Percentiles rank a stretch among this genome's conserved stretches.
phyloP scores from a whole-genome alignment of 1,140 invertebrate species.

The Cydia fagiglandana region DNA sequence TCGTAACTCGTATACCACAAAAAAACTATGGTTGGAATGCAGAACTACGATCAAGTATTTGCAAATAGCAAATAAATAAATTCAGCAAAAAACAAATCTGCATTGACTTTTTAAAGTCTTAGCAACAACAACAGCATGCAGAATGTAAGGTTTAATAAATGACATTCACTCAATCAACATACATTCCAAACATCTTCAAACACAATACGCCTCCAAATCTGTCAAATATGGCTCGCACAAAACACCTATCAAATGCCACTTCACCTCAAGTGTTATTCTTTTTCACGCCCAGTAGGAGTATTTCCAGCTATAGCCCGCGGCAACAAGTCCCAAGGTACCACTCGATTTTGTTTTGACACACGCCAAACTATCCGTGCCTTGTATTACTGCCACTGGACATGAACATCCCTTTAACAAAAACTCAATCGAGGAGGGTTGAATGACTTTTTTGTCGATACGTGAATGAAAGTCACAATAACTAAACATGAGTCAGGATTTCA shows the following conservation, averaged over 20 bases:
- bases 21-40: too few relatives aligned
- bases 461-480: conserved; percentile 50
- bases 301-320: conserved; percentile 42
- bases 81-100: too few relatives aligned
- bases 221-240: conserved; percentile 18
- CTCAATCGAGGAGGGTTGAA: conserved; percentile 48
- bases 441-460: conserved; percentile 47
- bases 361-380: conserved; percentile 54
- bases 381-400: conserved; percentile 48
- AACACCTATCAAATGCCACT: conserved; percentile 29
- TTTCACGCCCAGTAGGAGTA: conserved; percentile 50
- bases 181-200: conserved; percentile 18
- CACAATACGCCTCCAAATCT: conserved; percentile 1
- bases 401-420: conserved; percentile 31
- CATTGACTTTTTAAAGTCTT: too few relatives aligned
- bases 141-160: neutral
- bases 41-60: too few relatives aligned
- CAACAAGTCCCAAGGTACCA: conserved; percentile 64
- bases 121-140: too few relatives aligned
- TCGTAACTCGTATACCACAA: too few relatives aligned
- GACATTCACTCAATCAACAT: conserved; percentile 10
- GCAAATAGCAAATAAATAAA: too few relatives aligned
- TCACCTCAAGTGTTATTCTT: conserved; percentile 30
- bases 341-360: conserved; percentile 77
- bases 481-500: conserved; percentile 49